Evolutionary conservation across 2,797 vertebrate genomes (phyloP), one percentile per base, ranked within the genome.

Genomic region (Thunnus albacares): DNA sequence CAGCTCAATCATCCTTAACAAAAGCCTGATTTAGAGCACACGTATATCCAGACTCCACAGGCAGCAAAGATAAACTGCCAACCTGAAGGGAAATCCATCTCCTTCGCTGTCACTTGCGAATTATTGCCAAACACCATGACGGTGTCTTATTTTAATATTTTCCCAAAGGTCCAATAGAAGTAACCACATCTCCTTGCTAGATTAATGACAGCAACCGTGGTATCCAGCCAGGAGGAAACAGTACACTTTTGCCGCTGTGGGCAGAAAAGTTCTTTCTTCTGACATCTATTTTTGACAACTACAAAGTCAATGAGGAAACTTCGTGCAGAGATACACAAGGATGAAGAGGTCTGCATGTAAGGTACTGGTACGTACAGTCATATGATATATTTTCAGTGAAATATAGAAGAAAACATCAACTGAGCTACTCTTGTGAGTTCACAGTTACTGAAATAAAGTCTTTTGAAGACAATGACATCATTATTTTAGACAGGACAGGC

Each of bases 41-140:
- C 67, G 49, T 86, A 85, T 68, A 88, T 92, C 85, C 84, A 84
- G 81, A 79, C 76, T 90, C 77, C 76, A 64, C 66, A 60, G 90
- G 84, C 88, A 83, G 86, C 92, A 68, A 89, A 94, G 93, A 95
- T 87, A 92, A 93, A 95, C 87, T 87, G 92, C 87, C 87, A 72
- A 89, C 90, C 93, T 90, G 83, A 79, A 87, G 91, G 90, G 87
- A 93, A 90, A 95, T 93, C 91, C 87, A 93, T 95, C 94, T 93
- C 85, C 83, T 79, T 82, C 20, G 43, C 81, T 93, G 93, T 94
- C 94, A 93, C 88, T 87, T 58, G 84, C 78, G 67, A 94, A 94
- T 93, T 87, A 93, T 94, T 91, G 86, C 88, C 88, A 86, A 87
- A 87, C 88, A 84, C 84, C 82, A 90, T 86, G 86, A 88, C 81